A percentile compares a stretch with the other conserved stretches of the same genome.
Evolutionary conservation across 2,888 invertebrate species (phyloP).

Genomic region (Formica aserva): DNA sequence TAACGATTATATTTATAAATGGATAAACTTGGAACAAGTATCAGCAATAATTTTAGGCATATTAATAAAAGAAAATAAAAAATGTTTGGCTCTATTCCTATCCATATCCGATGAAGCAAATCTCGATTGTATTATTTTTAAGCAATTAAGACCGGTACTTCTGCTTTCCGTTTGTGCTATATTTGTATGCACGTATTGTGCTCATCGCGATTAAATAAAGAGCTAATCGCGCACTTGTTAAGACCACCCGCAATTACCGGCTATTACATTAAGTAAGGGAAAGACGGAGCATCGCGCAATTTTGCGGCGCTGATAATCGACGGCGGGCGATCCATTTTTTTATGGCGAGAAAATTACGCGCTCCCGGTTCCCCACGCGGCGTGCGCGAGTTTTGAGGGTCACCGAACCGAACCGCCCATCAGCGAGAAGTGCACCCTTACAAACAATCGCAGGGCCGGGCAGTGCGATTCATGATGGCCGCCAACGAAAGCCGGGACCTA

Average conservation of each 20-base stretch:
- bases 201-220: conserved; percentile 3
- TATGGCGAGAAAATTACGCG: conserved; percentile 37
- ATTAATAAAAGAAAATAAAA: too few relatives aligned
- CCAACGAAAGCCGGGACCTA: conserved; percentile 65
- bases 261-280: background rate
- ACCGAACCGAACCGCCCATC: conserved; percentile 67
- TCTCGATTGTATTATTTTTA: background rate
- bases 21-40: background rate
- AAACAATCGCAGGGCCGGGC: conserved; percentile 71
- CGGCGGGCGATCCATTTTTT: conserved; percentile 24
- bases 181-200: background rate
- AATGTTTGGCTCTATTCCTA: background rate
- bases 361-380: conserved; percentile 8
- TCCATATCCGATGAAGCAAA: background rate
- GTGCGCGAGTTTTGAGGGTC: conserved; percentile 51
- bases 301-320: conserved; percentile 29
- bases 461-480: conserved; percentile 76
- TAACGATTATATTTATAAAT: background rate
- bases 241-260: conserved; percentile 14
- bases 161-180: background rate
- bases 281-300: background rate
- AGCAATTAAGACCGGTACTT: background rate
- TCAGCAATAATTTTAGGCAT: background rate
- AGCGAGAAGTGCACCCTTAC: conserved; percentile 67
- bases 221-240: conserved; percentile 31